These are phyloP conservation scores for Engystomops pustulosus DNA, from an alignment of 2,113 vertebrate genomes.

Conservation along the genomic window DNA sequence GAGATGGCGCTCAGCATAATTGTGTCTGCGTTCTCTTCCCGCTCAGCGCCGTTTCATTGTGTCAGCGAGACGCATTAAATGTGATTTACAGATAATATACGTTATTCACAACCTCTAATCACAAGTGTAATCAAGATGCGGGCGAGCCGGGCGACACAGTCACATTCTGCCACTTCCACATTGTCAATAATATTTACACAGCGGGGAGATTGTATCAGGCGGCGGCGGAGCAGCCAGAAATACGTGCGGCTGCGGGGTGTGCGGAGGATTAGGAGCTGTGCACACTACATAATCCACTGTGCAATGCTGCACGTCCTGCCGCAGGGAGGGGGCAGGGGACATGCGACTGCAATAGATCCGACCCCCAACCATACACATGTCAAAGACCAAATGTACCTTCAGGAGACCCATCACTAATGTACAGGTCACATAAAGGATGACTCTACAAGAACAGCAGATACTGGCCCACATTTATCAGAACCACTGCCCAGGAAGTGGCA, in stretches of 20 bases:
- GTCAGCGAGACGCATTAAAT: conserved; percentile 19
- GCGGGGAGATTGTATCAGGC: conserved; percentile 14
- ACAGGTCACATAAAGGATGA: neutral
- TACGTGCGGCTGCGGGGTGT: conserved; percentile 20
- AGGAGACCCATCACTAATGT: neutral
- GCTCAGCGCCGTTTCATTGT: neutral
- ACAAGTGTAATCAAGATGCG: conserved; percentile 24
- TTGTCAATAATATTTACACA: conserved; percentile 39
- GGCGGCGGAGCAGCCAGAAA: neutral
- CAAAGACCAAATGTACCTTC: neutral
- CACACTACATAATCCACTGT: conserved; percentile 36
- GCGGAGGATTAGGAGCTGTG: conserved; percentile 26
- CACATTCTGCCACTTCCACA: conserved; percentile 10
- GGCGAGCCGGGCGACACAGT: neutral
- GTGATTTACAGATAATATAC: conserved; percentile 42
- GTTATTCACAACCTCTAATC: conserved; percentile 26
- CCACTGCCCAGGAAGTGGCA: no score
- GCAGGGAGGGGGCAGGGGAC: neutral
- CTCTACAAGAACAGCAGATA: neutral
- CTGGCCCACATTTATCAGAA: no score
- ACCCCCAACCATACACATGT: neutral
- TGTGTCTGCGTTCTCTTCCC: neutral
- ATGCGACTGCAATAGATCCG: neutral
- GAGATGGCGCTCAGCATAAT: conserved; percentile 3
- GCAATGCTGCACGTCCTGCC: neutral